Percentiles rank a stretch among this genome's conserved stretches.
Conservation (phyloP, 2,888 invertebrate species). For the Ischnus inquisitorius region DNA sequence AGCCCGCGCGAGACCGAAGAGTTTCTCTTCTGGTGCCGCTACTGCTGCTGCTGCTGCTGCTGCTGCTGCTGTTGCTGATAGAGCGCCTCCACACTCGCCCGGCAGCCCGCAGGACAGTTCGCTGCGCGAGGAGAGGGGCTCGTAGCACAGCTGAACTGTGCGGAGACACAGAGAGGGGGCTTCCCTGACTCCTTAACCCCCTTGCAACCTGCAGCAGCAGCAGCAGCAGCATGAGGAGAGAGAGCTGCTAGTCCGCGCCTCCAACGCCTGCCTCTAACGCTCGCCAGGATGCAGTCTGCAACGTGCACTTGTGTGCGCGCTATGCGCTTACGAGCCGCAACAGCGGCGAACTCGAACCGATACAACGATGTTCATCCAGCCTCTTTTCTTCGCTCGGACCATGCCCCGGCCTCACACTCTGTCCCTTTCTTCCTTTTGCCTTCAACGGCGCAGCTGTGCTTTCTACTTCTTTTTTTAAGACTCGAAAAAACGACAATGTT, state of each 20-base stretch:
- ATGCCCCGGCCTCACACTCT: not conserved
- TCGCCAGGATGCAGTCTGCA: conserved; percentile 64
- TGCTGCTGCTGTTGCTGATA: conserved; percentile 53
- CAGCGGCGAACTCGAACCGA: conserved; percentile 23
- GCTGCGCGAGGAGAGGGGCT: conserved; percentile 71
- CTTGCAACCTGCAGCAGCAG: conserved; percentile 65
- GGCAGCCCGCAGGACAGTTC: conserved; percentile 76
- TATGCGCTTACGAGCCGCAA: conserved; percentile 7
- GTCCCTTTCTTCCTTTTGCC: not conserved
- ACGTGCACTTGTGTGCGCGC: conserved; percentile 40
- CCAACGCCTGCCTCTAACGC: conserved; percentile 49
- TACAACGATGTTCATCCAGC: conserved; percentile 16
- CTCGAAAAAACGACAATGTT: not conserved
- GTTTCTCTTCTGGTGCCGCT: conserved; percentile 76
- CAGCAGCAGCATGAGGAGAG: conserved; percentile 25
- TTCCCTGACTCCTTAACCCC: conserved; percentile 72
- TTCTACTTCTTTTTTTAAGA: conserved; percentile 5
- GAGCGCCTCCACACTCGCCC: conserved; percentile 70
- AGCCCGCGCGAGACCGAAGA: conserved; percentile 74
- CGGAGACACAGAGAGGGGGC: conserved; percentile 60
- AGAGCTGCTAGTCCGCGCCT: conserved; percentile 34
- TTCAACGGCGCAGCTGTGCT: conserved; percentile 24
- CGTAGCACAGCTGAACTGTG: conserved; percentile 62
- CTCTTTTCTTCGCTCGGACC: conserved; percentile 21
- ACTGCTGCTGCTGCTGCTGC: conserved; percentile 57